phyloP scores from a whole-genome alignment of 2,113 vertebrate species.

The Heterocephalus glaber region DNA sequence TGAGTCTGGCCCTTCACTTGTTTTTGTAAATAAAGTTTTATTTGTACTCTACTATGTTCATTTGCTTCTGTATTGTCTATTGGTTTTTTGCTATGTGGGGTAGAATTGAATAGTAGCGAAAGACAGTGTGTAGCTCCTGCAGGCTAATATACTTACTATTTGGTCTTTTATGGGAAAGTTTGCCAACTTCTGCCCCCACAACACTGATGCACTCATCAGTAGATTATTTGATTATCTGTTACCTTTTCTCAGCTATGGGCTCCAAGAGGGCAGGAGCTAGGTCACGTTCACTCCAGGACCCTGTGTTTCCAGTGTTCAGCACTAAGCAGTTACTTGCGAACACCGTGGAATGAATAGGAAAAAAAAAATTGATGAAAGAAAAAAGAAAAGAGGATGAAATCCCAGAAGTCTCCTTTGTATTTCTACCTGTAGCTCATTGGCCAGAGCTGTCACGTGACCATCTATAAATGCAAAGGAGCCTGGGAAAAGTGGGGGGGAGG shows the following conservation, averaged over 20 bases:
- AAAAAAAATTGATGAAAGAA: background rate
- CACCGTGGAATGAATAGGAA: constrained; percentile 45
- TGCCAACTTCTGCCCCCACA: background rate
- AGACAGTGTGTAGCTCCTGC: background rate
- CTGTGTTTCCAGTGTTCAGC: background rate
- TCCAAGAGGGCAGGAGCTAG: background rate
- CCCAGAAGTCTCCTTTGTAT: background rate
- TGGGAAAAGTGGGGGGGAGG: background rate
- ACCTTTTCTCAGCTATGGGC: background rate
- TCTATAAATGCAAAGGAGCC: background rate
- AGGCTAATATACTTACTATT: background rate
- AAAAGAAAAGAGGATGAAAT: background rate
- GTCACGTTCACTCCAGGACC: no score
- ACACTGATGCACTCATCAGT: background rate
- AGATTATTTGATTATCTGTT: background rate
- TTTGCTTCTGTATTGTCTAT: background rate
- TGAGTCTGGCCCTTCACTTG: background rate
- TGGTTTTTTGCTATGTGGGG: background rate
- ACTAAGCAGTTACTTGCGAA: constrained; percentile 57
- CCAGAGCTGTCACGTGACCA: background rate
- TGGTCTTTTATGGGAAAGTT: background rate
- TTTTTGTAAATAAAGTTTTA: constrained; percentile 41
- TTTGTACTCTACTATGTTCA: background rate
- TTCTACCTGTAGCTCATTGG: background rate
- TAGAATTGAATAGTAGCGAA: background rate